Conservation (phyloP, 1,140 invertebrate species). For the Dreissena polymorpha region DNA sequence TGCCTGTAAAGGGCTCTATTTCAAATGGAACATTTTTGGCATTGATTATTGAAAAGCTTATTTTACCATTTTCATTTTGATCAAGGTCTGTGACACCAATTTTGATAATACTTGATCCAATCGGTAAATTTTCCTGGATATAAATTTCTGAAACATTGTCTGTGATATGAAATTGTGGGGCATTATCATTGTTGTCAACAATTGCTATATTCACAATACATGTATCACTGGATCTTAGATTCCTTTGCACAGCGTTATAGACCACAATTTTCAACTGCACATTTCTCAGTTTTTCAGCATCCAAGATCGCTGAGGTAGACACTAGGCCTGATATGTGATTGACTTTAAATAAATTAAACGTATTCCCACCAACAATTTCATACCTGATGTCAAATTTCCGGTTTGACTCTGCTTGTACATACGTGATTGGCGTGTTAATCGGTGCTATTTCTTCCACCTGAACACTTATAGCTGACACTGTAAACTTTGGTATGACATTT, state of each 20-base stretch:
- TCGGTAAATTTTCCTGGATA: conserved; percentile 89
- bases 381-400: conserved; percentile 30
- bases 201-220: conserved; percentile 75
- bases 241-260: conserved; percentile 87
- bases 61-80: conserved; percentile 95
- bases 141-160: conserved; percentile 63
- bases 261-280: conserved; percentile 68
- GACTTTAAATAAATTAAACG: conserved; percentile 70
- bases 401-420: conserved; percentile 56
- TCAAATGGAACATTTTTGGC: conserved; percentile 92
- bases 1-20: conserved; percentile 96
- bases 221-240: conserved; percentile 87
- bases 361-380: conserved; percentile 83
- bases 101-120: conserved; percentile 90
- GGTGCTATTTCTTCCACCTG: conserved; percentile 93
- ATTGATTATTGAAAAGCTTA: conserved; percentile 96
- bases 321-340: conserved; percentile 89
- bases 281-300: conserved; percentile 67
- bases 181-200: conserved; percentile 78
- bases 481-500: conserved; percentile 93
- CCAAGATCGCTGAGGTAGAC: conserved; percentile 84
- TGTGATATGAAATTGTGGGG: conserved; percentile 71
- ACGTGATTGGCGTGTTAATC: conserved; percentile 89
- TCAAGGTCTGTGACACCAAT: conserved; percentile 93
- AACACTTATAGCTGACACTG: conserved; percentile 92